Percentiles rank a stretch among this genome's conserved stretches.
These are phyloP conservation scores for Spea multiplicata DNA, from an alignment of 2,113 vertebrate genomes.

Conservation along the genomic window DNA sequence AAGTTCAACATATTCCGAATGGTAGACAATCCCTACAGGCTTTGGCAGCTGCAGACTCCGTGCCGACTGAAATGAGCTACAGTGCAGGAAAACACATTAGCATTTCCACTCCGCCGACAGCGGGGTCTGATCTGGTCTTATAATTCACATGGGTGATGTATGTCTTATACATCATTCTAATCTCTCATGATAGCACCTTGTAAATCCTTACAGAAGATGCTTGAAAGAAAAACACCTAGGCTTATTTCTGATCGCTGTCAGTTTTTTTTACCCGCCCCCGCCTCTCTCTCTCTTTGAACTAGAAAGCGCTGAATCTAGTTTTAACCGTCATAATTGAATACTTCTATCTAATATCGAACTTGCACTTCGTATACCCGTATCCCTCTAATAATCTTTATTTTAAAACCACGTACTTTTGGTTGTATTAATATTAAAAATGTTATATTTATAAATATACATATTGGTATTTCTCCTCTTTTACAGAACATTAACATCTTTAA, in stretches of 20 bases:
- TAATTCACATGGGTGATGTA: slow-evolving; percentile 36
- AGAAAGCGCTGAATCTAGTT: too few species aligned
- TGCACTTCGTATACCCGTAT: too few species aligned
- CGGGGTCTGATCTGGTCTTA: slow-evolving; percentile 33
- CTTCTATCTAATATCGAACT: too few species aligned
- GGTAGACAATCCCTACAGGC: slow-evolving; percentile 40
- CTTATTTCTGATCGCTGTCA: not conserved
- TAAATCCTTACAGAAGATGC: slow-evolving; percentile 8
- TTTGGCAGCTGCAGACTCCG: slow-evolving; percentile 36
- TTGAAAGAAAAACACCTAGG: not conserved
- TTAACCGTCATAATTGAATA: too few species aligned
- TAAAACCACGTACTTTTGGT: too few species aligned
- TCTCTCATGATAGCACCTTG: slow-evolving; percentile 12
- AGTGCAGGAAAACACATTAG: slow-evolving; percentile 38
- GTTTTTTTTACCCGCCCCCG: too few species aligned
- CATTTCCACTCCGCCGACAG: slow-evolving; percentile 38
- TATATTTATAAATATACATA: too few species aligned
- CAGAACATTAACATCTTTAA: too few species aligned
- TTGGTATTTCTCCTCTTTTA: too few species aligned
- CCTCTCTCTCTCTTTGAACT: too few species aligned
- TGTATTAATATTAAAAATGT: too few species aligned
- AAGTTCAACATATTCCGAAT: slow-evolving; percentile 33
- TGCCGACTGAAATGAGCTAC: slow-evolving; percentile 38
- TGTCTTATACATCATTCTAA: slow-evolving; percentile 34
- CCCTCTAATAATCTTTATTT: too few species aligned